Percentiles rank a stretch among this genome's conserved stretches.
phyloP scores from a whole-genome alignment of 2,113 vertebrate genomes.

The Peromyscus californicus region DNA sequence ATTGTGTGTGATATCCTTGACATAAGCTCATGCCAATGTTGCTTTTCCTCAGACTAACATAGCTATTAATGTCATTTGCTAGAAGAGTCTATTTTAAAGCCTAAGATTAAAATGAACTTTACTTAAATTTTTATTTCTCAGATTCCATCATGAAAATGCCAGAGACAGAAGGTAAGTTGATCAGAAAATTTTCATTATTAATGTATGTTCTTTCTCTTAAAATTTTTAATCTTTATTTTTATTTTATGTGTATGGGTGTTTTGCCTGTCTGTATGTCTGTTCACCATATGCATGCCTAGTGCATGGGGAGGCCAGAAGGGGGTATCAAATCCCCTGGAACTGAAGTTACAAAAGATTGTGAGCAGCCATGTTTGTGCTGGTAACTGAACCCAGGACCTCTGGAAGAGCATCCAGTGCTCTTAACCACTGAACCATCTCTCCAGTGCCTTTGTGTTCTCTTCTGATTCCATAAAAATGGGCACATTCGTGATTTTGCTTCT shows the following conservation, averaged over 20 bases:
- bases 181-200: background rate
- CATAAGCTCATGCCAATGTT: background rate
- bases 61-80: background rate
- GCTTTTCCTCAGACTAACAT: background rate
- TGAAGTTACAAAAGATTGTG: background rate
- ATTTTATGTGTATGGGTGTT: background rate
- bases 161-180: conserved; percentile 66
- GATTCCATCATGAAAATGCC: background rate
- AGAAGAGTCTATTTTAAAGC: background rate
- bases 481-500: background rate
- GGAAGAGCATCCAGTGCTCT: background rate
- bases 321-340: background rate
- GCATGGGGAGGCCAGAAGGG: background rate
- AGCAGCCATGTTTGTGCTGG: background rate
- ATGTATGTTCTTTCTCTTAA: background rate
- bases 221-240: background rate
- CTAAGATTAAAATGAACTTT: background rate
- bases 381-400: background rate
- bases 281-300: background rate
- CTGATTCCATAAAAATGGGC: background rate
- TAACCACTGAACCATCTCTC: background rate
- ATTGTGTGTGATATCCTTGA: background rate
- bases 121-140: conserved; percentile 68
- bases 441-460: background rate
- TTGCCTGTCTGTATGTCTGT: background rate